Conservation (phyloP, 2,888 invertebrate genomes). For the Pheosia gnoma region DNA sequence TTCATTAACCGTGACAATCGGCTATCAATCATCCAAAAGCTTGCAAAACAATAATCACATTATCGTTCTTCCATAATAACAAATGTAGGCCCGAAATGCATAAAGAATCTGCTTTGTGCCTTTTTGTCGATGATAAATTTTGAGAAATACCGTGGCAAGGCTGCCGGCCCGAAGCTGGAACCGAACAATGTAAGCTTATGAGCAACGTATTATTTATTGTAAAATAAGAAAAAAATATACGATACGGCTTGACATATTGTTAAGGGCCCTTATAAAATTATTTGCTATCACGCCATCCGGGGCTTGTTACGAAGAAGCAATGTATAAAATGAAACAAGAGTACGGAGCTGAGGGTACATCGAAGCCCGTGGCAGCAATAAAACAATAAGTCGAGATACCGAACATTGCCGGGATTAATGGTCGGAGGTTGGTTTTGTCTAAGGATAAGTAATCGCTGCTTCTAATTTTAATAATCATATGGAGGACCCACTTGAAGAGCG, state of each 20-base stretch:
- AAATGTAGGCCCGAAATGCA: constrained; percentile 77
- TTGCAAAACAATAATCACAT: constrained; percentile 84
- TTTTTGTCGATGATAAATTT: constrained; percentile 67
- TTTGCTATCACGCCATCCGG: constrained; percentile 81
- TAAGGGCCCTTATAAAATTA: constrained; percentile 81
- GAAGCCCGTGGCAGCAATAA: constrained; percentile 58
- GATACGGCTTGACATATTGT: constrained; percentile 79
- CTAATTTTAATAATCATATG: constrained; percentile 73
- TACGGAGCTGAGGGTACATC: constrained; percentile 48
- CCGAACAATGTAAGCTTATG: constrained; percentile 82
- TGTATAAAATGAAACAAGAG: constrained; percentile 62
- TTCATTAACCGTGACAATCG: constrained; percentile 79
- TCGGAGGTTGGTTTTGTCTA: constrained; percentile 57
- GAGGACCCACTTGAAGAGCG: constrained; percentile 68
- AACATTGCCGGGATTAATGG: constrained; percentile 54
- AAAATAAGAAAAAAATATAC: constrained; percentile 69
- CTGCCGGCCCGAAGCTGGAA: constrained; percentile 58
- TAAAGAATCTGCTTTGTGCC: constrained; percentile 76
- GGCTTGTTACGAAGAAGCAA: constrained; percentile 70
- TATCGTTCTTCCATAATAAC: constrained; percentile 82
- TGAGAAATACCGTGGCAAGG: constrained; percentile 74
- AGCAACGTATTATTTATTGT: constrained; percentile 80
- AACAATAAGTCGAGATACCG: constrained; percentile 49
- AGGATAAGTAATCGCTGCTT: constrained; percentile 67
- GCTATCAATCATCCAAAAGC: constrained; percentile 75